phyloP scores from a whole-genome alignment of 2,797 vertebrate species.

The Malacoctenus gilli region DNA sequence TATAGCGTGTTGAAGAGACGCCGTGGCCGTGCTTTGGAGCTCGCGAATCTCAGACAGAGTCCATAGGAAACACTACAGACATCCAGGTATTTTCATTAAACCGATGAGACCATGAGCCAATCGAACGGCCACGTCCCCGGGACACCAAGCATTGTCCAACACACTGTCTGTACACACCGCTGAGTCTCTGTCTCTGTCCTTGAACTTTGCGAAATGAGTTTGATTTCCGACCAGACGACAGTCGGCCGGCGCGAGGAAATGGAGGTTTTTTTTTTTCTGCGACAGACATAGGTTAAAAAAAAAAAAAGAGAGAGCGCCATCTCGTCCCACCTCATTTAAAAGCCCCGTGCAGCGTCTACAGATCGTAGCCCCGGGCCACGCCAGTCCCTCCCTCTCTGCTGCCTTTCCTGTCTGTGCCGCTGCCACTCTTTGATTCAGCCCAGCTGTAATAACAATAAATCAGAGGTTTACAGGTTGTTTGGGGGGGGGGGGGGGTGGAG shows the following conservation, averaged over 20 bases:
- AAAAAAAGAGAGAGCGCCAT: too few species aligned
- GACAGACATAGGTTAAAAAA: conserved; percentile 57
- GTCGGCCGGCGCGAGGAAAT: conserved; percentile 55
- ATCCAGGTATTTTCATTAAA: too few species aligned
- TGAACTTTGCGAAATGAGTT: conserved; percentile 46
- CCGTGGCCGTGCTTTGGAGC: too few species aligned
- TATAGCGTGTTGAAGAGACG: too few species aligned
- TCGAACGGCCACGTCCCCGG: too few species aligned
- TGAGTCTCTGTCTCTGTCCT: conserved; percentile 6
- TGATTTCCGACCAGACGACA: conserved; percentile 69
- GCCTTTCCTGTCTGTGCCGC: conserved; percentile 69
- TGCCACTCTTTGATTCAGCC: conserved; percentile 71
- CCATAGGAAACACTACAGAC: too few species aligned
- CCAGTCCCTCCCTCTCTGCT: conserved; percentile 45
- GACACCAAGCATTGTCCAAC: too few species aligned
- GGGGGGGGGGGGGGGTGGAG: conserved; percentile 45
- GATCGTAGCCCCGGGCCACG: conserved; percentile 41
- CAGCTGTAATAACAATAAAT: conserved; percentile 79
- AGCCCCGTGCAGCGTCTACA: conserved; percentile 56
- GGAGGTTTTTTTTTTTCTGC: conserved; percentile 42
- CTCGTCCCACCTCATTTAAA: conserved; percentile 50
- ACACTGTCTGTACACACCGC: too few species aligned
- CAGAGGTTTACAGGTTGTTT: conserved; percentile 70
- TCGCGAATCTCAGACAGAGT: too few species aligned
- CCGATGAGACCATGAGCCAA: too few species aligned